Conservation (phyloP, 2,113 vertebrate genomes). For the Cynopterus brachyotis region DNA sequence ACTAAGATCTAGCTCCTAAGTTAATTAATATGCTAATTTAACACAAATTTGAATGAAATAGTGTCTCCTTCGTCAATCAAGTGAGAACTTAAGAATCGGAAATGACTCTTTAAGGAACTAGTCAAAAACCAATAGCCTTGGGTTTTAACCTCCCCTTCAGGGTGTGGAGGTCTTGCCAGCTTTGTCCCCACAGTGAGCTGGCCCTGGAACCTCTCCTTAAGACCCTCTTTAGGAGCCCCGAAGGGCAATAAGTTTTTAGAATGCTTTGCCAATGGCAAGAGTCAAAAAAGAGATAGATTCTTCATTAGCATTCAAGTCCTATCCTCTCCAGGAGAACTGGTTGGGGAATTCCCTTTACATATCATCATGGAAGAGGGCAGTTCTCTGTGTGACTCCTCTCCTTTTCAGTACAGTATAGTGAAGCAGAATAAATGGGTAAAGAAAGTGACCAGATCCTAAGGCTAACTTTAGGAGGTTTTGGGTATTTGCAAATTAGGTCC, state of each 20-base stretch:
- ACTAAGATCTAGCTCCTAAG: background rate
- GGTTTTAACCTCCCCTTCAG: background rate
- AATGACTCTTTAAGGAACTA: background rate
- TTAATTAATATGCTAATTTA: background rate
- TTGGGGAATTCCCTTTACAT: background rate
- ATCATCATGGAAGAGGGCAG: background rate
- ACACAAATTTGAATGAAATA: background rate
- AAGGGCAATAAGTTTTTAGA: background rate
- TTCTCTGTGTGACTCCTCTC: background rate
- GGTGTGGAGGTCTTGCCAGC: background rate
- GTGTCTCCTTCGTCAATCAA: background rate
- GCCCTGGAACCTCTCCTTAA: background rate
- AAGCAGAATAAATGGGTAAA: background rate
- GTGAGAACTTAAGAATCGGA: background rate
- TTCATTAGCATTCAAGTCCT: background rate
- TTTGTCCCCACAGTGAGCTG: background rate
- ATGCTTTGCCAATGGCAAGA: background rate
- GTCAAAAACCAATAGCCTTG: background rate
- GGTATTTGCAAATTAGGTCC: background rate
- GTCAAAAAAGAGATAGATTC: background rate
- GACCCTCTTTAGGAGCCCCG: background rate
- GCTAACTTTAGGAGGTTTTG: background rate
- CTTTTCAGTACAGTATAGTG: background rate
- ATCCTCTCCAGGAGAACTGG: background rate
- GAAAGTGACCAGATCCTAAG: background rate